phyloP scores from a whole-genome alignment of 2,113 vertebrate genomes.

The Heterocephalus glaber region DNA sequence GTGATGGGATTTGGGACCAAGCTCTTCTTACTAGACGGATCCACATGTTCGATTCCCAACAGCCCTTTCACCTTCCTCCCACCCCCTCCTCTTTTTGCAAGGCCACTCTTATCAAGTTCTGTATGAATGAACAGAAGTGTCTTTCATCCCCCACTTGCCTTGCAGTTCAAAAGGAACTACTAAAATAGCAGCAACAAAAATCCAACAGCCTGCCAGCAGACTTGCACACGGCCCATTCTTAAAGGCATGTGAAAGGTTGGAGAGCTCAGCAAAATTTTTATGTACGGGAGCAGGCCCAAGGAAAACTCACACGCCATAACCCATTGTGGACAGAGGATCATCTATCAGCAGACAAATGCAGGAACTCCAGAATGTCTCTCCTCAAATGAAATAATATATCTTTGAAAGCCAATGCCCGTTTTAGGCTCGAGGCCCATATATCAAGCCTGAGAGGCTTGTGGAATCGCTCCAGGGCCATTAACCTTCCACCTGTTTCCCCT shows the following conservation, averaged over 20 bases:
- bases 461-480: constrained; percentile 99
- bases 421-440: constrained; percentile 96
- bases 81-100: background rate
- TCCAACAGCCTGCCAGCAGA: constrained; percentile 85
- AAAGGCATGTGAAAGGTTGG: constrained; percentile 86
- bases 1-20: fast-evolving
- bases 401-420: constrained; percentile 99
- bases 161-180: constrained; percentile 90
- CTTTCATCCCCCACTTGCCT: constrained; percentile 86
- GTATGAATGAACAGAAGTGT: constrained; percentile 90
- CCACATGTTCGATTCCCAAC: background rate
- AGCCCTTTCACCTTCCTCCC: constrained; percentile 24
- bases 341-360: constrained; percentile 99
- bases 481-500: constrained; percentile 99
- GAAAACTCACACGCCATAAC: constrained; percentile 93
- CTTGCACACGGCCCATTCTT: constrained; percentile 80
- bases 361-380: constrained; percentile 95
- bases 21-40: background rate
- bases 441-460: constrained; percentile 98
- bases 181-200: constrained; percentile 90
- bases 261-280: constrained; percentile 91
- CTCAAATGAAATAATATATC: constrained; percentile 99
- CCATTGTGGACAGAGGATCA: constrained; percentile 94
- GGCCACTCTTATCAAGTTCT: constrained; percentile 82
- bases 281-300: constrained; percentile 91